Conservation (phyloP, 2,797 vertebrate species). For the Tenualosa thibaudeaui region DNA sequence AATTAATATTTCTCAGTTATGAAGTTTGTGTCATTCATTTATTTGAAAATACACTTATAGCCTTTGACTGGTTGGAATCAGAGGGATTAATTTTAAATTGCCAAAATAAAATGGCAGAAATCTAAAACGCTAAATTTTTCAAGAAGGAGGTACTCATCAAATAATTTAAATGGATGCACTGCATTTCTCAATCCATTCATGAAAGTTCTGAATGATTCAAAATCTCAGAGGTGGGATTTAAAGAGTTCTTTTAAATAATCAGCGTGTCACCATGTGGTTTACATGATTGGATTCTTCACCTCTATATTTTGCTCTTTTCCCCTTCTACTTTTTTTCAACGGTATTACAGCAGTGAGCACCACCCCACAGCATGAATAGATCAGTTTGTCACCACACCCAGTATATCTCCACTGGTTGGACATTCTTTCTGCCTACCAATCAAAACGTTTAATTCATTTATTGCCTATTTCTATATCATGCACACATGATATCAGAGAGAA, state of each 20-base stretch:
- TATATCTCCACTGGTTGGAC: neutral
- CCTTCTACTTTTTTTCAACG: conserved; percentile 35
- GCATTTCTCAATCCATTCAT: neutral
- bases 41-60: neutral
- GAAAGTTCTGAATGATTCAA: neutral
- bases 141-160: neutral
- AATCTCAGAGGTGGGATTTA: neutral
- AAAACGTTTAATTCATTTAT: neutral
- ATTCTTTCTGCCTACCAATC: neutral
- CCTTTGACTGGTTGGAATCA: neutral
- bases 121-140: neutral
- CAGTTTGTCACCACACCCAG: neutral
- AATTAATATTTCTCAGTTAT: too few relatives aligned
- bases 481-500: neutral
- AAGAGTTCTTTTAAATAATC: neutral
- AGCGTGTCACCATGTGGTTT: neutral
- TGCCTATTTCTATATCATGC: neutral
- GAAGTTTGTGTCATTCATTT: neutral
- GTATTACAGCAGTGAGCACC: conserved; percentile 14
- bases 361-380: neutral
- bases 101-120: neutral
- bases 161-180: neutral
- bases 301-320: conserved; percentile 22
- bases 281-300: neutral
- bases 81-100: neutral